Evolutionary conservation across 2,797 vertebrate species (phyloP), one percentile per base, ranked within the genome.

Genomic region (Chaetodon trifasciatus): DNA sequence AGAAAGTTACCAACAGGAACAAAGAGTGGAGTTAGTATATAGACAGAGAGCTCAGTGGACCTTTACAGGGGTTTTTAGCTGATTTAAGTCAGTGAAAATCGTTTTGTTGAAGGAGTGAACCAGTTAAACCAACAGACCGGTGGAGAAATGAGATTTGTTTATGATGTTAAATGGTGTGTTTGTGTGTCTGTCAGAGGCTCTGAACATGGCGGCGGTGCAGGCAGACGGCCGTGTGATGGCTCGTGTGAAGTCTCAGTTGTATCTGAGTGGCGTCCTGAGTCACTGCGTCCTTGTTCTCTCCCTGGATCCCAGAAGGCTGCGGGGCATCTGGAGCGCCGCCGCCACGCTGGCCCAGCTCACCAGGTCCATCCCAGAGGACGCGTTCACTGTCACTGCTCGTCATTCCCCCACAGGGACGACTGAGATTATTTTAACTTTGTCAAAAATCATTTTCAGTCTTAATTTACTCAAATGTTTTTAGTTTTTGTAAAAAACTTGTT

Each of bases 271-370:
- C 4, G 53, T 94, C 23, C 83, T 93, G 64, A 60, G 37, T 49
- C 89, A 81, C 35, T 91, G 90, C 2, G 58, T 87, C 39, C 46
- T 0, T 1, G 13, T 72, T 6, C 70, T 90, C 1, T 39, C 82
- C 15, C 76, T 68, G 61, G 61, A 70, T 40, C 66, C 81, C 63
- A 75, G 61, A 11, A 66, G 8, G 46, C 85, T 68, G 49, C 53
- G 16, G 60, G 82, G 70, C 5, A 17, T 13, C 78, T 85, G 79
- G 87, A 74, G 49, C 12, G 58, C 76, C 0, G 53, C 47, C 3
- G 47, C 88, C 35, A 81, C 37, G 0, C 89, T 94, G 0, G 90
- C 88, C 40, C 79, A 86, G 28, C 71, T 91, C 72, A 83, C 85
- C 85, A 91, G 88, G 93, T 90, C 17, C 21, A 4, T 1, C 17